These are phyloP conservation scores for Boloria selene DNA, from an alignment of 2,888 invertebrate species.

Conservation along the genomic window DNA sequence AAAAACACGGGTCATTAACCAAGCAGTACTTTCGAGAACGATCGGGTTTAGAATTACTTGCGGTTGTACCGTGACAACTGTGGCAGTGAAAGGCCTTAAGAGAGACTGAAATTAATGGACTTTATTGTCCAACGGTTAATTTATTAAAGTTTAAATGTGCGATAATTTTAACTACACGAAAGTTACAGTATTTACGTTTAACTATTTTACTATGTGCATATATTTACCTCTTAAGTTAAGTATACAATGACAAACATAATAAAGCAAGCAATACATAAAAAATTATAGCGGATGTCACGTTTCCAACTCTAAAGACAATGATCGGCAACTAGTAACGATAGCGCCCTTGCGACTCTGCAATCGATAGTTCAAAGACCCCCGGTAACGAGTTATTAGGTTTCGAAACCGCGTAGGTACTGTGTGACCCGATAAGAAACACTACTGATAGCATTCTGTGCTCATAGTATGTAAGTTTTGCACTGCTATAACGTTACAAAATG, in stretches of 20 bases:
- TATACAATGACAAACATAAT: neutral
- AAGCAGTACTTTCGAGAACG: slow-evolving; percentile 25
- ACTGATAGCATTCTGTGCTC: slow-evolving; percentile 14
- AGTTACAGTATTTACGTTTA: neutral
- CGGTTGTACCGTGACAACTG: slow-evolving; percentile 25
- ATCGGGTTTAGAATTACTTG: slow-evolving; percentile 45
- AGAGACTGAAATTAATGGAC: slow-evolving; percentile 7
- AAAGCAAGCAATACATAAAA: slow-evolving; percentile 23
- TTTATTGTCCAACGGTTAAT: neutral
- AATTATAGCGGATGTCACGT: slow-evolving; percentile 37
- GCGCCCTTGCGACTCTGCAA: slow-evolving; percentile 46
- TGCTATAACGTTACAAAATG: too few relatives aligned
- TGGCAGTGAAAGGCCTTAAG: slow-evolving; percentile 29
- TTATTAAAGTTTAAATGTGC: neutral
- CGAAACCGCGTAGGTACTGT: slow-evolving; percentile 30
- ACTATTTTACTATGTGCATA: neutral
- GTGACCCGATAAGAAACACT: slow-evolving; percentile 22
- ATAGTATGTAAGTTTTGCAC: neutral
- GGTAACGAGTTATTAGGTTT: slow-evolving; percentile 57
- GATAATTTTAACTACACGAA: neutral
- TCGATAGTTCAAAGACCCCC: slow-evolving; percentile 62
- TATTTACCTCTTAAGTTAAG: neutral
- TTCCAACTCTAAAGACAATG: slow-evolving; percentile 31
- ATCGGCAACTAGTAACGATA: slow-evolving; percentile 24
- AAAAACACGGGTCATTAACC: slow-evolving; percentile 23